Conservation (phyloP, 2,113 vertebrate genomes). For the Varanus komodoensis region DNA sequence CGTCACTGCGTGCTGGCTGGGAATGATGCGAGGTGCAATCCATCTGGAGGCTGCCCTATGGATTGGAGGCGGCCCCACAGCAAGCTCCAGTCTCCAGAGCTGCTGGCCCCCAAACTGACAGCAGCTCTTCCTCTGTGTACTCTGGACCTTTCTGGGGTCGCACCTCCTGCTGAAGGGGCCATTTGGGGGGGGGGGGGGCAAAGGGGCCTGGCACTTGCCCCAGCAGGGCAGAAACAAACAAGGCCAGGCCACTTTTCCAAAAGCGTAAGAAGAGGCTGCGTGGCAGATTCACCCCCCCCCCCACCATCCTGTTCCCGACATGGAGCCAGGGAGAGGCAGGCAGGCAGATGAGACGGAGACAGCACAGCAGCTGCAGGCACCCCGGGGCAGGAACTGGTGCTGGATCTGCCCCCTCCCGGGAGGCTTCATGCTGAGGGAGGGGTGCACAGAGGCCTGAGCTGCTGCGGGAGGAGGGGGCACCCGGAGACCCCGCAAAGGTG, state of each 20-base stretch:
- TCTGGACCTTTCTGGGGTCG: neutral
- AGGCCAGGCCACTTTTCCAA: neutral
- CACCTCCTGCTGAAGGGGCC: too few species aligned
- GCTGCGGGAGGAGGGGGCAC: neutral
- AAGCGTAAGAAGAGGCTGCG: neutral
- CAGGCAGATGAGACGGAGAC: neutral
- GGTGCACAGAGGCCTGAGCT: neutral
- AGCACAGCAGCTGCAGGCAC: too few species aligned
- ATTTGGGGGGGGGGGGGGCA: neutral
- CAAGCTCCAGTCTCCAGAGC: neutral
- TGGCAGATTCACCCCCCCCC: neutral
- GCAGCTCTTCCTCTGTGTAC: neutral
- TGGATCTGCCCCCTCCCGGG: too few species aligned
- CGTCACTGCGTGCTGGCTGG: neutral
- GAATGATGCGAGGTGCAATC: neutral
- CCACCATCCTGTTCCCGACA: neutral
- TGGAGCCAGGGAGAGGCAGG: neutral
- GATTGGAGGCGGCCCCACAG: neutral
- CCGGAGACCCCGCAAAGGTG: too few species aligned
- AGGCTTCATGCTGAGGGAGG: neutral
- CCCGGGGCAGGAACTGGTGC: too few species aligned
- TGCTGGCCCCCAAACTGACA: too few species aligned
- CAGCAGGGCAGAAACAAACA: neutral
- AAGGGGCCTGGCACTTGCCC: neutral
- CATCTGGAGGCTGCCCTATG: neutral